A percentile compares a stretch with the other conserved stretches of the same genome.
Evolutionary conservation across 1,140 invertebrate species (phyloP).

Genomic region (Thaumetopoea pityocampa): DNA sequence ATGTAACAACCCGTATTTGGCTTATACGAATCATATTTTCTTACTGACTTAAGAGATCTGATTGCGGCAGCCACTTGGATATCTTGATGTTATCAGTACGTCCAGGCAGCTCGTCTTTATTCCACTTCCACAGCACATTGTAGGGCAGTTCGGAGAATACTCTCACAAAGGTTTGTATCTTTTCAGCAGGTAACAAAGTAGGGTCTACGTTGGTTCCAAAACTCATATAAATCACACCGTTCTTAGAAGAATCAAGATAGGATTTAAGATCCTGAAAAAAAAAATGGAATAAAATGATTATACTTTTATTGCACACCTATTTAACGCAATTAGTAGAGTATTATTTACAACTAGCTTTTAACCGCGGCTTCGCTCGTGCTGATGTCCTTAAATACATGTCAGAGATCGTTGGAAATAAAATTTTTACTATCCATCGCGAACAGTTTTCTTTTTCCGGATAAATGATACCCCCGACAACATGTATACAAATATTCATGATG

Average conservation of each 20-base stretch:
- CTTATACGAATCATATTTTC: neutral
- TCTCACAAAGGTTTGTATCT: slow-evolving; percentile 46
- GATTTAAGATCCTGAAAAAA: slow-evolving; percentile 62
- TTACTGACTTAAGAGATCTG: slow-evolving; percentile 59
- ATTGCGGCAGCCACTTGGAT: slow-evolving; percentile 73
- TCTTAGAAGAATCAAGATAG: slow-evolving; percentile 66
- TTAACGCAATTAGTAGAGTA: too few species aligned
- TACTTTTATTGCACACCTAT: too few species aligned
- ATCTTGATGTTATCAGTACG: slow-evolving; percentile 63
- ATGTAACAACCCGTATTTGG: too few species aligned
- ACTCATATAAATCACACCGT: slow-evolving; percentile 78
- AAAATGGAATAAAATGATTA: slow-evolving; percentile 34
- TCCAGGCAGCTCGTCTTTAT: slow-evolving; percentile 36
- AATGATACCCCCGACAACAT: too few species aligned
- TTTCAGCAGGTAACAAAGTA: slow-evolving; percentile 43
- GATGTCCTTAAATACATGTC: too few species aligned
- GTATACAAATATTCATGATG: too few species aligned
- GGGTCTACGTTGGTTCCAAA: slow-evolving; percentile 74
- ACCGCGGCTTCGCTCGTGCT: too few species aligned
- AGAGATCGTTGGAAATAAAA: too few species aligned
- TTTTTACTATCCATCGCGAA: too few species aligned
- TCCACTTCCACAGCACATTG: slow-evolving; percentile 70
- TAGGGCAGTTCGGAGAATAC: slow-evolving; percentile 52
- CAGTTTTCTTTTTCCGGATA: too few species aligned
- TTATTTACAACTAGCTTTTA: too few species aligned